Evolutionary conservation across 2,888 invertebrate species (phyloP).

Genomic region (Conchocele bisecta): DNA sequence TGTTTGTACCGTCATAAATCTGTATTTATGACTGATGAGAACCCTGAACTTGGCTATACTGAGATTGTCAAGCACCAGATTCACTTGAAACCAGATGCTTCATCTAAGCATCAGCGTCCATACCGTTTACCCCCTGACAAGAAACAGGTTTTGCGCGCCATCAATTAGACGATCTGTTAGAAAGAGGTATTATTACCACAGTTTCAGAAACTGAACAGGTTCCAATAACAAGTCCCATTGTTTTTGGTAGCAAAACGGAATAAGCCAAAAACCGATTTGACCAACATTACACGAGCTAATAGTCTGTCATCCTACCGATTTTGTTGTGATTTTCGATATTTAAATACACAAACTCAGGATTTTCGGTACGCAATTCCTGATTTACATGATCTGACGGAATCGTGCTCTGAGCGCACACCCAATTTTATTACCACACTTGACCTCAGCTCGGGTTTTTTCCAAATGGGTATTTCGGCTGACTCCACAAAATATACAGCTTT

Average conservation of each 20-base stretch:
- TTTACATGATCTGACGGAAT: constrained; percentile 26
- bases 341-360: constrained; percentile 29
- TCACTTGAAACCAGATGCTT: constrained; percentile 9
- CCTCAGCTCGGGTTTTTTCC: constrained; percentile 25
- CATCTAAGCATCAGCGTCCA: too few relatives aligned
- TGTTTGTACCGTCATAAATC: background rate
- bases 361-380: constrained; percentile 30
- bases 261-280: constrained; percentile 1
- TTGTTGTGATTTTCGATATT: constrained; percentile 23
- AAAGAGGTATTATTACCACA: background rate
- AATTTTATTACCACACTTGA: constrained; percentile 14
- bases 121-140: background rate
- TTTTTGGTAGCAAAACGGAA: constrained; percentile 32
- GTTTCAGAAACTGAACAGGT: constrained; percentile 22
- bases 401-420: constrained; percentile 30
- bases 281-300: background rate
- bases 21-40: constrained; percentile 10
- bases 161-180: background rate
- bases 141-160: background rate
- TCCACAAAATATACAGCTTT: constrained; percentile 27
- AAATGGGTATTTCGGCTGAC: constrained; percentile 21
- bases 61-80: background rate
- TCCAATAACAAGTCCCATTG: constrained; percentile 38
- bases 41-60: background rate
- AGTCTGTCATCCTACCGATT: constrained; percentile 22